A percentile compares a stretch with the other conserved stretches of the same genome.
phyloP scores from a whole-genome alignment of 2,888 invertebrate species.

The Lumbricus terrestris region DNA sequence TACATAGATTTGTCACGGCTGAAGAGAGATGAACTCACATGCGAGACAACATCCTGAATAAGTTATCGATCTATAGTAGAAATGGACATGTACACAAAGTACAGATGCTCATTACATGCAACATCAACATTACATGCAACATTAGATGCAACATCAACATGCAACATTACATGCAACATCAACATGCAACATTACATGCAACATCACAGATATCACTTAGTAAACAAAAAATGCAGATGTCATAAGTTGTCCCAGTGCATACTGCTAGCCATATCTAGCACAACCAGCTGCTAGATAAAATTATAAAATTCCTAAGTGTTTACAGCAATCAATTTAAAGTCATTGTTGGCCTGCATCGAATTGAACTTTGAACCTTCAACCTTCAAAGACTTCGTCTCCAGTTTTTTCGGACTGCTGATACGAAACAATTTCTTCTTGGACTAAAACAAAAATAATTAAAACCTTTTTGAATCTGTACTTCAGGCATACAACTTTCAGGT shows the following conservation, averaged over 20 bases:
- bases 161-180: background rate
- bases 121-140: no score
- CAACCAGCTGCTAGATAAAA: background rate
- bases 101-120: no score
- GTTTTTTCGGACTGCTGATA: background rate
- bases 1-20: background rate
- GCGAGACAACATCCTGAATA: no score
- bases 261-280: background rate
- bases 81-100: background rate
- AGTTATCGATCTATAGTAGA: background rate
- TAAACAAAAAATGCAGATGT: background rate
- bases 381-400: background rate
- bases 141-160: no score
- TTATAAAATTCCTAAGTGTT: constrained; percentile 15
- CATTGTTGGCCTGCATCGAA: background rate
- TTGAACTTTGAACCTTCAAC: constrained; percentile 10
- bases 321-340: constrained; percentile 12
- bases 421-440: background rate
- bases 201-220: no score
- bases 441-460: background rate
- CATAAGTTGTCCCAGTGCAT: background rate
- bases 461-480: background rate
- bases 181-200: no score
- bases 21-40: background rate
- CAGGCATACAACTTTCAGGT: background rate